Conservation (phyloP, 2,797 vertebrate genomes). For the Hydrolagus colliei region DNA sequence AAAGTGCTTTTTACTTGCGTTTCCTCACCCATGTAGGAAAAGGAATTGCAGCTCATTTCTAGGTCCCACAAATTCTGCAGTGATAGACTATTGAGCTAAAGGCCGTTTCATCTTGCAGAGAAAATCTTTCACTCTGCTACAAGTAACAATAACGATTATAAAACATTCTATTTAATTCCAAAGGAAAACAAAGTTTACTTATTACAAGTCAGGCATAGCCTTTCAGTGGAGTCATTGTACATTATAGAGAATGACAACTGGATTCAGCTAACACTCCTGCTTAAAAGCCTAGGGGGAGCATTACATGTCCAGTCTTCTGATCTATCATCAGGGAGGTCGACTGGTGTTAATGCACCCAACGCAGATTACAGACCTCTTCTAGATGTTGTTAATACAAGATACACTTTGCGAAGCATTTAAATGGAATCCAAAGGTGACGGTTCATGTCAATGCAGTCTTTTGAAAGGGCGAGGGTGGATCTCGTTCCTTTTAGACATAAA, state of each 20-base stretch:
- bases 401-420: slow-evolving; percentile 63
- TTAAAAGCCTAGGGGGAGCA: slow-evolving; percentile 63
- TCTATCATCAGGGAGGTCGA: slow-evolving; percentile 86
- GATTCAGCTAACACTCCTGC: slow-evolving; percentile 49
- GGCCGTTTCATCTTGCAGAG: not conserved
- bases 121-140: not conserved
- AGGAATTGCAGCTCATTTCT: not conserved
- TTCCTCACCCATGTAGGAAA: slow-evolving; percentile 13
- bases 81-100: not conserved
- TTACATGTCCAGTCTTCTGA: slow-evolving; percentile 66
- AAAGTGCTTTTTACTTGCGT: slow-evolving; percentile 4
- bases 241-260: slow-evolving; percentile 39
- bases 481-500: slow-evolving; percentile 50
- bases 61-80: not conserved
- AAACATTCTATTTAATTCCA: not conserved
- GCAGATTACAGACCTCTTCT: slow-evolving; percentile 84
- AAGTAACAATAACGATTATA: not conserved
- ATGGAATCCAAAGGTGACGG: slow-evolving; percentile 59
- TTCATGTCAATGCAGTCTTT: slow-evolving; percentile 55
- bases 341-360: slow-evolving; percentile 89
- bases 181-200: slow-evolving; percentile 13
- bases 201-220: not conserved
- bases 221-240: not conserved
- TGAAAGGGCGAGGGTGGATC: slow-evolving; percentile 54
- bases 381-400: slow-evolving; percentile 50